Base-by-base conservation (phyloP, 2,888 invertebrate genomes). In the Unio pictorum region DNA sequence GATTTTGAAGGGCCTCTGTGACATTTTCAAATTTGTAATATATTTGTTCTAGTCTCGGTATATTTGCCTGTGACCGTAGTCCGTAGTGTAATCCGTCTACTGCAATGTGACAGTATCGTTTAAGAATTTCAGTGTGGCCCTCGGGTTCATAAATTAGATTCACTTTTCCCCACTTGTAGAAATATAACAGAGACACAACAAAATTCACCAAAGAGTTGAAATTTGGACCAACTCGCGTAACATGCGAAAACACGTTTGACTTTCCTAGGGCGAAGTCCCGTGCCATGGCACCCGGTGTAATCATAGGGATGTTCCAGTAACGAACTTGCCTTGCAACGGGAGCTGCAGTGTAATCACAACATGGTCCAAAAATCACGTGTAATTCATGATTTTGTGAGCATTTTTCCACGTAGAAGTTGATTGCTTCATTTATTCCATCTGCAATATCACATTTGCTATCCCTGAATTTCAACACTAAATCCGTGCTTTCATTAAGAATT, bases 251-350 rank as follows among this genome's bases (percentile, higher is more conserved):
- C 69, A 93, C 82, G 54, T 30, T 62, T 17, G 68, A 54, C 45
- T 85, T 85, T 3, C 67, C 60, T 6, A 69, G 62, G 1, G 85
- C 85, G 71, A 88, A 90, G 67, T 89, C 89, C 3, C 76, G 74
- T 0, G 89, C 88, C 73, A 88, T 76, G 1, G 86, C 89, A 0
- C 90, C 89, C 0, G 89, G 82, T 8, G 96, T 96, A 80, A 96
- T 95, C 83, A 97, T 95, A 0, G 96, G 96, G 0, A 95, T 94
- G 89, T 96, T 95, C 96, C 96, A 96, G 71, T 80, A 84, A 30
- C 70, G 70, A 11, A 75, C 73, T 70, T 96, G 92, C 72, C 96
- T 92, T 6, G 95, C 96, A 5, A 96, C 95, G 0, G 96, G 96
- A 85, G 96, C 96, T 80, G 96, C 90, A 0, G 96, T 95, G 58